Conservation (phyloP, 2,888 invertebrate genomes). For the Drosophila imparisetae region DNA sequence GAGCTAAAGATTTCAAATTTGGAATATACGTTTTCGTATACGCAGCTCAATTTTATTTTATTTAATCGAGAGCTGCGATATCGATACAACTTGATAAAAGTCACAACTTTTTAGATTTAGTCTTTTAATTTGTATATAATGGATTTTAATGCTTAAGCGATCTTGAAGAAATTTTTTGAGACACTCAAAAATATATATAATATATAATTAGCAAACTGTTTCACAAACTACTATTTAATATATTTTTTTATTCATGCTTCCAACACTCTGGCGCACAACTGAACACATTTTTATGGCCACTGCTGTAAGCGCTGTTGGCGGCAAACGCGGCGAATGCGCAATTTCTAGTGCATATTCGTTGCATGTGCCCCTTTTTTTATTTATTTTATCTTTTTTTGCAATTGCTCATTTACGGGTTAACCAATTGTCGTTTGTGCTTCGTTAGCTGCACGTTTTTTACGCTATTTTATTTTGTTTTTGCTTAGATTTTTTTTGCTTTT, state of each 20-base stretch:
- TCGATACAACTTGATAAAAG: neutral
- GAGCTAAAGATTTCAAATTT: neutral
- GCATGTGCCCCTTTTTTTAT: slow-evolving; percentile 35
- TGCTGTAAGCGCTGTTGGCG: slow-evolving; percentile 25
- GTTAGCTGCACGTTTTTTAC: slow-evolving; percentile 66
- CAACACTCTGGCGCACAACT: neutral
- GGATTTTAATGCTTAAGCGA: neutral
- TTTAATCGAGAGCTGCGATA: neutral
- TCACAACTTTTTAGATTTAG: neutral
- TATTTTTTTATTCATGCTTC: neutral
- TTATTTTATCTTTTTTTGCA: slow-evolving; percentile 2
- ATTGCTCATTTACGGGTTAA: slow-evolving; percentile 51
- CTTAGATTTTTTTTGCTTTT: slow-evolving; percentile 8
- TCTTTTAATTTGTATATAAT: neutral
- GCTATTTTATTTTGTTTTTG: slow-evolving; percentile 24
- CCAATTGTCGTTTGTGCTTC: slow-evolving; percentile 71
- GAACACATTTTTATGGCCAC: slow-evolving; percentile 16
- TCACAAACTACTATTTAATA: neutral
- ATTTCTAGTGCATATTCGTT: slow-evolving; percentile 37
- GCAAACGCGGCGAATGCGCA: slow-evolving; percentile 57
- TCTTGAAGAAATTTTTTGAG: neutral
- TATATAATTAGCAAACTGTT: neutral
- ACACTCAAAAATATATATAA: neutral
- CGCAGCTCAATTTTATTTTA: neutral
- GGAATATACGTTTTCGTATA: neutral